These are phyloP conservation scores for Hypomecis atomaria DNA, from an alignment of 2,888 invertebrate genomes.

Conservation along the genomic window DNA sequence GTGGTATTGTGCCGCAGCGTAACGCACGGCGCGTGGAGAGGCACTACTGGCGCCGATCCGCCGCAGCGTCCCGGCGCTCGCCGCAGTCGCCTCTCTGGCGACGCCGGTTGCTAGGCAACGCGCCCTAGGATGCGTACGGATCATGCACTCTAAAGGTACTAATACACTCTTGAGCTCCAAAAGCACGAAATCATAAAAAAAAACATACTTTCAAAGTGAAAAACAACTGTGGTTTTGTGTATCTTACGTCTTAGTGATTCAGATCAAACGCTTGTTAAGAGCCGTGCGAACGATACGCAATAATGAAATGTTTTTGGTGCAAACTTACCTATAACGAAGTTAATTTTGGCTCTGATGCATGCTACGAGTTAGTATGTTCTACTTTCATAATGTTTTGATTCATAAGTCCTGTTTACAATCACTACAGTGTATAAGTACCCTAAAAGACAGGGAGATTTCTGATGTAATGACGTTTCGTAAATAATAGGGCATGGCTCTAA, in stretches of 20 bases:
- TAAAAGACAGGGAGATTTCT: conserved; percentile 23
- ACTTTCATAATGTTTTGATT: no score
- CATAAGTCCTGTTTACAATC: not conserved
- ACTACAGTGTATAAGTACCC: conserved; percentile 13
- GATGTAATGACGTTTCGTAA: conserved; percentile 28
- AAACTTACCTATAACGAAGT: no score
- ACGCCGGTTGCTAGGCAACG: conserved; percentile 78
- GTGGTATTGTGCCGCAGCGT: conserved; percentile 43
- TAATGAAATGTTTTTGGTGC: no score
- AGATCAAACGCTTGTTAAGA: no score
- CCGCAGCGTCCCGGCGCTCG: conserved; percentile 77
- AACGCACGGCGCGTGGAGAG: conserved; percentile 60
- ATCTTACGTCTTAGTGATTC: no score
- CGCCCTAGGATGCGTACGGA: conserved; percentile 34
- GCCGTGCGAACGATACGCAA: no score
- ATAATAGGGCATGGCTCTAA: not conserved
- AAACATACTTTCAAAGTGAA: no score
- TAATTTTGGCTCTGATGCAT: not conserved
- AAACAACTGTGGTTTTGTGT: no score
- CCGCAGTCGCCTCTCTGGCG: conserved; percentile 69
- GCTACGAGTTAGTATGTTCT: not conserved
- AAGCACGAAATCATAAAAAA: no score
- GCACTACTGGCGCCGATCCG: conserved; percentile 59
- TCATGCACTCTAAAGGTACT: conserved; percentile 26
- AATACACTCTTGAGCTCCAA: not conserved